These are phyloP conservation scores for Cottus gobio DNA, from an alignment of 2,113 vertebrate genomes.

Conservation along the genomic window DNA sequence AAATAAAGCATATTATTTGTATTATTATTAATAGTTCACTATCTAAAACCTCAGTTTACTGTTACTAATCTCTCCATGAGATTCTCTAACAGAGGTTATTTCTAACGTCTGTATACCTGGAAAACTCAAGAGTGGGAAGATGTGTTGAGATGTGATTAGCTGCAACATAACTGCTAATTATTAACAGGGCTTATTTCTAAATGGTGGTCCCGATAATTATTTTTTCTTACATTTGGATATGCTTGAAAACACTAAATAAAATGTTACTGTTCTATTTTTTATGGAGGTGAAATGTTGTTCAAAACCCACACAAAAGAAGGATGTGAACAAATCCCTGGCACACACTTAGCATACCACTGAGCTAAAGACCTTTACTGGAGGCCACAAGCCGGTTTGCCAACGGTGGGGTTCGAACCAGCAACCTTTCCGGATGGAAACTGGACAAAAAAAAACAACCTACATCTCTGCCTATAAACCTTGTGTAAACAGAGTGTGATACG, in stretches of 20 bases:
- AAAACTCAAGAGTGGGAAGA: neutral
- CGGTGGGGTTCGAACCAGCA: neutral
- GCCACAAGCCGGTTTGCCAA: neutral
- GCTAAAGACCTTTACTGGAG: neutral
- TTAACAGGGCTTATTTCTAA: neutral
- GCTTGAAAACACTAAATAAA: neutral
- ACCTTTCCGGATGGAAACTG: neutral
- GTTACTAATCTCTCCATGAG: neutral
- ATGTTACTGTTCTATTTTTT: neutral
- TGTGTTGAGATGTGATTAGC: neutral
- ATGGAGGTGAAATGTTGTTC: neutral
- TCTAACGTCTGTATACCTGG: neutral
- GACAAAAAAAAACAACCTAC: neutral
- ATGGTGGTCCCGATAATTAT: neutral
- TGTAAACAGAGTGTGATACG: neutral
- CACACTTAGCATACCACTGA: neutral
- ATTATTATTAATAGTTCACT: neutral
- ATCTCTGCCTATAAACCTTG: neutral
- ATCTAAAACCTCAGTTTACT: neutral
- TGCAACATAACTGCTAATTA: neutral
- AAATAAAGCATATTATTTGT: neutral
- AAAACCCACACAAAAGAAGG: neutral
- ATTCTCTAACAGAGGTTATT: neutral
- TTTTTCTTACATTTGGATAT: neutral
- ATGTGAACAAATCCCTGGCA: neutral